Base-by-base conservation (phyloP, 2,888 invertebrate genomes). In the Incurvaria masculella region DNA sequence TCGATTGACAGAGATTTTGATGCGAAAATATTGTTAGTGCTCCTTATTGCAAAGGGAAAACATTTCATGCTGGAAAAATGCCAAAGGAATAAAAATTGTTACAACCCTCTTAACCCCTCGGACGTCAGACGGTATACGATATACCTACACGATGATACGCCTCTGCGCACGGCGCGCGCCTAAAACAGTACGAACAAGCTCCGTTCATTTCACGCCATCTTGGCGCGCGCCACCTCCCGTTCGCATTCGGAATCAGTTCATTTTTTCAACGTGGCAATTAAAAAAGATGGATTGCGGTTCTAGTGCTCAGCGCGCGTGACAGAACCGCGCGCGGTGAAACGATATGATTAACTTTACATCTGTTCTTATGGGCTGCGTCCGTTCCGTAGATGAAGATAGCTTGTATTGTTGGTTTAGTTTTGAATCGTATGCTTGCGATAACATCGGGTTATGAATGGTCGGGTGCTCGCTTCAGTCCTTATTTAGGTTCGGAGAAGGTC, bases 261-360 rank as follows among this genome's bases (percentile, higher is more conserved):
- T 72, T 71, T 68, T 68, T 67, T 64, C 64, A 66, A 61, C 61
- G 59, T 55, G 60, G 72, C 70, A 75, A 76, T 76, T 76, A 76
- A 71, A 74, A 72, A 73, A 75, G 73, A 75, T 72, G 68, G 71
- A 75, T 75, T 72, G 73, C 75, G 63, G 69, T 65, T 68, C 75
- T 76, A 78, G 70, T 68, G 68, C 59, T 68, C 70, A 66, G 61
- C 59, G 59, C 67, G 68, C 75, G 72, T 76, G 72, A 75, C 76
- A 33, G 23, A 23, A n/a, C n/a, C n/a, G 33, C 33, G 33, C 33
- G 4, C 33, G 33, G 33, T 33, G 33, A 33, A 33, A 33, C 14
- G 33, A 33, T 33, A 33, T 33, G 33, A 33, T 33, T 33, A 33
- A 33, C 33, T 33, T 33, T 8, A 33, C 33, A 33, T 33, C 33